phyloP scores from a whole-genome alignment of 2,113 vertebrate genomes.

The Ptyas mucosa region DNA sequence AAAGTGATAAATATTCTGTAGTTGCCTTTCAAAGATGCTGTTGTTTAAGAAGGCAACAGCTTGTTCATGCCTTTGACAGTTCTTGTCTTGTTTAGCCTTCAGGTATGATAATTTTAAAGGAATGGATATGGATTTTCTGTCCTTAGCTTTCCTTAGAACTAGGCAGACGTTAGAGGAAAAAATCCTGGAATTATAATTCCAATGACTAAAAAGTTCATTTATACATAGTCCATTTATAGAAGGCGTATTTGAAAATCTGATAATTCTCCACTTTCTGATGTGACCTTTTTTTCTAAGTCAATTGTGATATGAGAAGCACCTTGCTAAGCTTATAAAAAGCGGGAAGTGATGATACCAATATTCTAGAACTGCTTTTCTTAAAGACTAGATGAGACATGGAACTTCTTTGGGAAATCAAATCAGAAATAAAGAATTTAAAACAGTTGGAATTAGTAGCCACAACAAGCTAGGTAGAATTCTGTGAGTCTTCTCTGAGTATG shows the following conservation, averaged over 20 bases:
- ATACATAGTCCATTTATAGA: not conserved
- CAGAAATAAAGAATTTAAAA: not conserved
- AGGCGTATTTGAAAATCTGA: not conserved
- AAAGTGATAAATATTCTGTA: not conserved
- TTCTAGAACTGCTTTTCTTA: not conserved
- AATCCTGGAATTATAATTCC: not conserved
- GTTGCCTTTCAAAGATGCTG: not conserved
- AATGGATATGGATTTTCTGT: not conserved
- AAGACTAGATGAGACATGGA: not conserved
- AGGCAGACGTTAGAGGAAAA: not conserved
- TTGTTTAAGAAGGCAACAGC: not conserved
- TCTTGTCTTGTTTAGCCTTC: not conserved
- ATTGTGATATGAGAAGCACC: not conserved
- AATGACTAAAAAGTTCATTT: not conserved
- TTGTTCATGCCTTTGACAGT: not conserved
- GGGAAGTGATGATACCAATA: not conserved
- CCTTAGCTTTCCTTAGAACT: not conserved
- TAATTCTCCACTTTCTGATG: not conserved
- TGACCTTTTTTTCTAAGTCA: not conserved
- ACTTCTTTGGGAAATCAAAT: not conserved
- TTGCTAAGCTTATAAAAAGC: not conserved
- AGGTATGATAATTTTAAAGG: not conserved
- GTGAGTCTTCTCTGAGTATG: not conserved
- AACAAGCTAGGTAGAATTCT: not conserved
- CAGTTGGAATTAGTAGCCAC: not conserved